These are phyloP conservation scores for Ophion ellenae DNA, from an alignment of 2,888 invertebrate species.

Conservation along the genomic window DNA sequence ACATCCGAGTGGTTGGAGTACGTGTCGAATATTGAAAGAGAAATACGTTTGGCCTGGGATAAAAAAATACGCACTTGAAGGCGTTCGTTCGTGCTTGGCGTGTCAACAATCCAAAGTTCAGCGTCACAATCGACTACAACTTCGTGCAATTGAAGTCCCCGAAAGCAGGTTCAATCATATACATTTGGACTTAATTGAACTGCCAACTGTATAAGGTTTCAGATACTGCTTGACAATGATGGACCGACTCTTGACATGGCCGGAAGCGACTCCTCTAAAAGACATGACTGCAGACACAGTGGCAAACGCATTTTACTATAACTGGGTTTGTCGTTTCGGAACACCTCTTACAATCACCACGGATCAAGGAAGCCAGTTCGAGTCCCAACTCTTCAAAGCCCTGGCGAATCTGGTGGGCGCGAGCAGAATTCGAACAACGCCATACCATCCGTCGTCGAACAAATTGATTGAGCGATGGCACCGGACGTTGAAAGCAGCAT, in stretches of 20 bases:
- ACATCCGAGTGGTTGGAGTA: slow-evolving; percentile 29
- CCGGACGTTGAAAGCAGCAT: too few species aligned
- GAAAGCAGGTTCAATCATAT: slow-evolving; percentile 78
- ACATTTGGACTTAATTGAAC: slow-evolving; percentile 83
- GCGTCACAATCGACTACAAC: slow-evolving; percentile 28
- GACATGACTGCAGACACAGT: slow-evolving; percentile 70
- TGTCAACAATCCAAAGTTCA: slow-evolving; percentile 62
- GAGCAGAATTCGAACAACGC: slow-evolving; percentile 66
- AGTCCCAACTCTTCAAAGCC: slow-evolving; percentile 69
- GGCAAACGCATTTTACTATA: slow-evolving; percentile 67
- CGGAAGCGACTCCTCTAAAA: slow-evolving; percentile 36
- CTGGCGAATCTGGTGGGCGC: slow-evolving; percentile 67
- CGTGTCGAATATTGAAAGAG: background rate
- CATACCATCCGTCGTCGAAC: slow-evolving; percentile 80
- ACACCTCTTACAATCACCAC: slow-evolving; percentile 76
- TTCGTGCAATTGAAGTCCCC: slow-evolving; percentile 53
- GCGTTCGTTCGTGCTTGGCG: background rate
- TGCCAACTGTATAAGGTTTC: slow-evolving; percentile 75
- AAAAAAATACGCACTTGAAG: slow-evolving; percentile 6
- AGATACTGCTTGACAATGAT: slow-evolving; percentile 78
- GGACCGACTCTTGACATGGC: slow-evolving; percentile 71
- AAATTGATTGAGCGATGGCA: slow-evolving; percentile 65
- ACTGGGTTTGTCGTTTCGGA: slow-evolving; percentile 83
- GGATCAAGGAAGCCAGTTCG: slow-evolving; percentile 78
- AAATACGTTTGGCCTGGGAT: slow-evolving; percentile 13